These are phyloP conservation scores for Amiota communis DNA, from an alignment of 2,888 invertebrate species.

Conservation along the genomic window DNA sequence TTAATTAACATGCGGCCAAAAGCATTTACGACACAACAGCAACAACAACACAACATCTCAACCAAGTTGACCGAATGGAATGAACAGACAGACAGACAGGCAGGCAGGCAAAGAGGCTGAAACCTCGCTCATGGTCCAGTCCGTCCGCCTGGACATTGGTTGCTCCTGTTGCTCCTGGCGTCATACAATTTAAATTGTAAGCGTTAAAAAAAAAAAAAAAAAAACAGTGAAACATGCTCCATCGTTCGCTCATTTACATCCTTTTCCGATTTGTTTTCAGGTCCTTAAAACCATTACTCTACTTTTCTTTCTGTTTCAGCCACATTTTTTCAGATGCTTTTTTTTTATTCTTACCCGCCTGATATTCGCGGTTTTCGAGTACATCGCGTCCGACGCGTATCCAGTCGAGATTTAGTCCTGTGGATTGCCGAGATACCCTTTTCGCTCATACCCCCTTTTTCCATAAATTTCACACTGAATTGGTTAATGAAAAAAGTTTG, in stretches of 20 bases:
- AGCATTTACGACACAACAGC: slow-evolving; percentile 36
- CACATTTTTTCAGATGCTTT: neutral
- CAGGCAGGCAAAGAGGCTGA: neutral
- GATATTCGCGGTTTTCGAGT: slow-evolving; percentile 21
- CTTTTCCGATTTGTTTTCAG: slow-evolving; percentile 30
- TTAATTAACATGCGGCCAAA: slow-evolving; percentile 63
- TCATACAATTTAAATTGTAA: slow-evolving; percentile 6
- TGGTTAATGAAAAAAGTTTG: slow-evolving; percentile 24
- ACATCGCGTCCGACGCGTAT: neutral
- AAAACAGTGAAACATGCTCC: slow-evolving; percentile 27
- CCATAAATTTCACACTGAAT: neutral
- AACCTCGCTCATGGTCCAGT: neutral
- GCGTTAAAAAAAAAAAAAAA: slow-evolving; percentile 31
- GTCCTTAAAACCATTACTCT: neutral
- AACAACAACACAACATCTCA: neutral
- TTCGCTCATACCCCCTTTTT: neutral
- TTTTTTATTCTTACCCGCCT: neutral
- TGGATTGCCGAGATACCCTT: neutral
- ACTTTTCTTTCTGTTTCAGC: neutral
- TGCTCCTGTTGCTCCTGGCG: slow-evolving; percentile 53
- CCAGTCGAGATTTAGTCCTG: neutral
- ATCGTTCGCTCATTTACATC: slow-evolving; percentile 33
- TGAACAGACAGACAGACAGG: neutral
- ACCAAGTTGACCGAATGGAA: neutral
- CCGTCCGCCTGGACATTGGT: slow-evolving; percentile 16